Evolutionary conservation across 37 sponge, comb jelly and placozoan species (phyloP).

Genomic region (Aphrocallistes beatrix): DNA sequence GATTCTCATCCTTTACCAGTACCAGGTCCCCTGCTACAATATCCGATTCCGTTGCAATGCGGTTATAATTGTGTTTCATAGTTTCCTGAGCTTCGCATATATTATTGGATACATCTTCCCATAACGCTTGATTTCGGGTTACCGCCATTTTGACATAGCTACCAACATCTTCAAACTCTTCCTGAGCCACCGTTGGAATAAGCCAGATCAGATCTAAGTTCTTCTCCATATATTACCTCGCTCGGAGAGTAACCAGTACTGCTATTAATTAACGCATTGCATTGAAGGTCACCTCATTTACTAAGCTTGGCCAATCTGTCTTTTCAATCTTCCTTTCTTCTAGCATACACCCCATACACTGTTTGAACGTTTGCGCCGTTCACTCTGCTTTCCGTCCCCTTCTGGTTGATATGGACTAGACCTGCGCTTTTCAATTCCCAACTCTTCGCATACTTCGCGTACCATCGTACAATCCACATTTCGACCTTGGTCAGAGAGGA

Average conservation of each 20-base stretch:
- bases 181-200: no score
- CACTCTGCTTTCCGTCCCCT: neutral
- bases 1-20: no score
- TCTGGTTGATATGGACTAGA: neutral
- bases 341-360: neutral
- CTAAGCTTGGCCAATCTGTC: neutral
- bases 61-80: no score
- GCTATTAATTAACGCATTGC: neutral
- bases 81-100: no score
- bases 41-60: no score
- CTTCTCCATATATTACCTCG: neutral
- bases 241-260: neutral
- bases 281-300: neutral
- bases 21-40: no score
- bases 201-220: no score
- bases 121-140: no score
- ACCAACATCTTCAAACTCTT: no score
- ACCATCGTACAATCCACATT: neutral
- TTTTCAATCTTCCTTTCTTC: neutral
- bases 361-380: neutral
- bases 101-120: no score
- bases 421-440: neutral
- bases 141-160: no score
- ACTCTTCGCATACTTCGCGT: neutral
- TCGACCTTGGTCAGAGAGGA: neutral